These are phyloP conservation scores for Ciconia boyciana DNA, from an alignment of 2,113 vertebrate genomes.

Conservation along the genomic window DNA sequence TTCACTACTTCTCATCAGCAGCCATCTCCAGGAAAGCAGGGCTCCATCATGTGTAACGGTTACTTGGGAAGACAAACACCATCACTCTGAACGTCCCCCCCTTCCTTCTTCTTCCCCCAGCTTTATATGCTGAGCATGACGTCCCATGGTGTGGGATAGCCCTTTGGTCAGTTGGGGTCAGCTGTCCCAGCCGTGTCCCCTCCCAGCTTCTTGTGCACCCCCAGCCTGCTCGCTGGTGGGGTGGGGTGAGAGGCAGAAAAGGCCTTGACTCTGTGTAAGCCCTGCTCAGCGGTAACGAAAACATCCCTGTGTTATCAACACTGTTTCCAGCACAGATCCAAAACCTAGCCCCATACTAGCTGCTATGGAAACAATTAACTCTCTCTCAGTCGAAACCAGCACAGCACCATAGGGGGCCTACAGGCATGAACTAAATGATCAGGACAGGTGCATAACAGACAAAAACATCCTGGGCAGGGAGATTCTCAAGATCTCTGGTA, in stretches of 20 bases:
- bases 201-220: not conserved
- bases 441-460: not conserved
- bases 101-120: not conserved
- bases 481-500: not conserved
- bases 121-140: not conserved
- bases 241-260: not conserved
- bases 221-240: not conserved
- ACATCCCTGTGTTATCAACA: not conserved
- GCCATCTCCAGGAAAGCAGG: not conserved
- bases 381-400: not conserved
- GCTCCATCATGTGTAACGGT: rapidly evolving
- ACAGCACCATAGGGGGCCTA: rapidly evolving
- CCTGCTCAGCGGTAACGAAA: not conserved
- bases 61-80: not conserved
- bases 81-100: not conserved
- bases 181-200: not conserved
- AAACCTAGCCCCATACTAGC: not conserved
- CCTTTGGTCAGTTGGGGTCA: not conserved
- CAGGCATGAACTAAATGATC: not conserved
- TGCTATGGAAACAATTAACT: not conserved
- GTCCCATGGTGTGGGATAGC: not conserved
- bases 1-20: not conserved
- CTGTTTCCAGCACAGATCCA: not conserved
- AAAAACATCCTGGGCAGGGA: not conserved
- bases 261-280: not conserved